Evolutionary conservation across 2,797 vertebrate species (phyloP).

Genomic region (Melopsittacus undulatus): DNA sequence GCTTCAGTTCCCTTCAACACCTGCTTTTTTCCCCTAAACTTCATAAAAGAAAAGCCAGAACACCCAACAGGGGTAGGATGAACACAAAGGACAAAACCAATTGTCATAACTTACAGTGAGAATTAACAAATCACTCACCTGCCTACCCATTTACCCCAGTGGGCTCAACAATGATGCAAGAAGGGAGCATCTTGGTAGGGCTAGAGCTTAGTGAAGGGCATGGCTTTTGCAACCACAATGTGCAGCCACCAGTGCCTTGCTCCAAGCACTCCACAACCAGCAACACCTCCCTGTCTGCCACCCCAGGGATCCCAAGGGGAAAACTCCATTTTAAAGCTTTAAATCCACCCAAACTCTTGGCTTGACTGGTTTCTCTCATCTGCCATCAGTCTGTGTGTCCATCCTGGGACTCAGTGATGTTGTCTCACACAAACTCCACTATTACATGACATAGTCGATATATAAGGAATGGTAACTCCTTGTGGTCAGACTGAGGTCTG

Average conservation of each 20-base stretch:
- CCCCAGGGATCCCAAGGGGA: neutral
- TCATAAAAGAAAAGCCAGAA: neutral
- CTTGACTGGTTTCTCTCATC: neutral
- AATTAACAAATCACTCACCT: neutral
- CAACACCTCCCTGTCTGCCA: neutral
- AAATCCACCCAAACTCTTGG: neutral
- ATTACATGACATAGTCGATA: neutral
- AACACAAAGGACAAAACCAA: accelerated
- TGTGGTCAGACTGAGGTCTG: neutral
- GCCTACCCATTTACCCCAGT: neutral
- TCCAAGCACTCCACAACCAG: neutral
- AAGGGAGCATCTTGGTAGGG: neutral
- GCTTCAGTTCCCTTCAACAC: neutral
- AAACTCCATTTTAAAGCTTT: neutral
- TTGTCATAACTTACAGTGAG: neutral
- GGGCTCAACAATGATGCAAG: neutral
- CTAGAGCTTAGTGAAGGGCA: neutral
- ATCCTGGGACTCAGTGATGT: neutral
- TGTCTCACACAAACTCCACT: neutral
- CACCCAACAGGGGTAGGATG: neutral
- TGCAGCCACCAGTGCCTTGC: neutral
- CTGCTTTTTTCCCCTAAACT: neutral
- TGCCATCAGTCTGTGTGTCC: neutral
- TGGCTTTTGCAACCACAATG: accelerated
- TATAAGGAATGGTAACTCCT: neutral